Percentiles rank a stretch among this genome's conserved stretches.
Evolutionary conservation across 2,797 vertebrate genomes (phyloP).

Genomic region (Scomberomorus guttatus): DNA sequence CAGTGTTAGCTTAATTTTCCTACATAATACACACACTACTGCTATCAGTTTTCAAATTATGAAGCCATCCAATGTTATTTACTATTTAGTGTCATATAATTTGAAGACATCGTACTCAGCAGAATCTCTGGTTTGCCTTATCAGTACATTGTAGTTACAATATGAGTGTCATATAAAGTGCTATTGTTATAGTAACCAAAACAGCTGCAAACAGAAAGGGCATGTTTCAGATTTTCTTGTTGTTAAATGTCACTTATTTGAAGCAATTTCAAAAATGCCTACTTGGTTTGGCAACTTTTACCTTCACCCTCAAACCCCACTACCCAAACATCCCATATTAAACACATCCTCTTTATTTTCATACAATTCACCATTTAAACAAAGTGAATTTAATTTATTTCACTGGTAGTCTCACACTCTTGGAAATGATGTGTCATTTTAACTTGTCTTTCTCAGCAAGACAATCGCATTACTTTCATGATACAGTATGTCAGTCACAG

Average conservation of each 20-base stretch:
- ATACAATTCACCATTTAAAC: background rate
- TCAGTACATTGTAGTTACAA: background rate
- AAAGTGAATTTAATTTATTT: background rate
- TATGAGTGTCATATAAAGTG: background rate
- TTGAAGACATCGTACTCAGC: background rate
- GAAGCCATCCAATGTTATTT: background rate
- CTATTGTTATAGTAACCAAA: background rate
- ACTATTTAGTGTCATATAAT: background rate
- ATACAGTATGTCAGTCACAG: slow-evolving; percentile 3
- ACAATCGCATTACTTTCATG: slow-evolving; percentile 1
- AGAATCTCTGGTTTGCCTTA: background rate
- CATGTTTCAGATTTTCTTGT: background rate
- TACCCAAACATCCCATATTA: background rate
- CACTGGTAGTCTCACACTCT: too few relatives aligned
- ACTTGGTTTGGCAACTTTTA: background rate
- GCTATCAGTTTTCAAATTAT: background rate
- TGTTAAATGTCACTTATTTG: background rate
- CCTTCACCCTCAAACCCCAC: background rate
- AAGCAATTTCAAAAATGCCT: background rate
- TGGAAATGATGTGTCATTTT: background rate
- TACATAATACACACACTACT: background rate
- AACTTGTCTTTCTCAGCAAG: background rate
- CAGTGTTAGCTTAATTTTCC: background rate
- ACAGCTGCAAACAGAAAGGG: background rate
- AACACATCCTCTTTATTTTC: slow-evolving; percentile 4